Evolutionary conservation across 2,888 invertebrate species (phyloP).

Genomic region (Athalia cordata): DNA sequence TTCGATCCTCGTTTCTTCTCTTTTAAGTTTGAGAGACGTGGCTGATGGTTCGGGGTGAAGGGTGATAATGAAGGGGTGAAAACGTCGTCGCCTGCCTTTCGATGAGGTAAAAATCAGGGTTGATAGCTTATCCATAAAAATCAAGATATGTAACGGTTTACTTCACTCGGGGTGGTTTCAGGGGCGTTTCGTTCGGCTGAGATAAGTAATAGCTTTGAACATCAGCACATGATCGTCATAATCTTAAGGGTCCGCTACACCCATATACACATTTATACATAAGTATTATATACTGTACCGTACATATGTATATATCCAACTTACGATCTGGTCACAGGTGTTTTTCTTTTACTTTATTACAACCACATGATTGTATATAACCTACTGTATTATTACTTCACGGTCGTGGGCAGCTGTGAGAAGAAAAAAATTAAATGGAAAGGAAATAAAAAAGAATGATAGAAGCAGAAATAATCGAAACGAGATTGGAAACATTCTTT

Average conservation of each 20-base stretch:
- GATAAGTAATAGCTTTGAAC: slow-evolving; percentile 62
- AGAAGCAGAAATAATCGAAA: too few relatives aligned
- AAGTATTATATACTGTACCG: too few relatives aligned
- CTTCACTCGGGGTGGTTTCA: slow-evolving; percentile 1
- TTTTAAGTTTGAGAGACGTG: background rate
- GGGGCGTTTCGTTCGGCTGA: slow-evolving; percentile 50
- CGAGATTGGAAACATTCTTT: too few relatives aligned
- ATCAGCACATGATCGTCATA: slow-evolving; percentile 59
- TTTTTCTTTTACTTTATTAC: slow-evolving; percentile 46
- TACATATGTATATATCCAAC: too few relatives aligned
- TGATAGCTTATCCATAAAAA: slow-evolving; percentile 27
- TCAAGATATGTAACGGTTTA: slow-evolving; percentile 15
- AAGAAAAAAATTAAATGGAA: background rate
- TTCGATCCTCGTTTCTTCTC: background rate
- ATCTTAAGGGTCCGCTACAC: slow-evolving; percentile 38
- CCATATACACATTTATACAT: slow-evolving; percentile 29
- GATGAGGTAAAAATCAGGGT: slow-evolving; percentile 6
- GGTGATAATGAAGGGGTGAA: background rate
- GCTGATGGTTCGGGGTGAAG: background rate
- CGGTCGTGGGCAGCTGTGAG: background rate
- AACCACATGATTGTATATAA: background rate
- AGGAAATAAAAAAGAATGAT: background rate
- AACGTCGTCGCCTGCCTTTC: too few relatives aligned
- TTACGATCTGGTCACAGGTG: slow-evolving; percentile 22
- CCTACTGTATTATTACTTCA: slow-evolving; percentile 20